Conservation (phyloP, 1,140 invertebrate species). For the Drosophila lacertosa region DNA sequence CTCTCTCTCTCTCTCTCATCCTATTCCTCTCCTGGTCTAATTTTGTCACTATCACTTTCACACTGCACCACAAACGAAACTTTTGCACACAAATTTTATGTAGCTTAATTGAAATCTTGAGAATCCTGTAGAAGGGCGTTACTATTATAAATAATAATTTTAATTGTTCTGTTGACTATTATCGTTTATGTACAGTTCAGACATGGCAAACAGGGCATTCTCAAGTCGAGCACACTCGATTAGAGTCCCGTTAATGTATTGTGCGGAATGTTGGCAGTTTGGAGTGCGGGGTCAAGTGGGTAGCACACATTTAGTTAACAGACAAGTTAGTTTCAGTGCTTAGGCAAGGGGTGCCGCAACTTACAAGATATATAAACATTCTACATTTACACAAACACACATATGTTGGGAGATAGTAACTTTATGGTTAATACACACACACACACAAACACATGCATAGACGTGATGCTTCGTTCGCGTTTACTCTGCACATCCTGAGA, state of each 20-base stretch:
- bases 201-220: background rate
- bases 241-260: background rate
- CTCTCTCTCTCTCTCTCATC: background rate
- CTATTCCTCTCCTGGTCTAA: no score
- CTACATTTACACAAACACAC: background rate
- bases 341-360: slow-evolving; percentile 6
- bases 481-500: slow-evolving; percentile 44
- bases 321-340: slow-evolving; percentile 24
- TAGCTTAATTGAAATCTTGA: no score
- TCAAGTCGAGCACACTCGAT: background rate
- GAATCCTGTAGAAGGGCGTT: no score
- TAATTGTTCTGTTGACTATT: no score
- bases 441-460: slow-evolving; percentile 3
- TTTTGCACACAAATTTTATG: no score
- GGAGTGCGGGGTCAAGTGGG: slow-evolving; percentile 22
- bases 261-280: slow-evolving; percentile 4
- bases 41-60: background rate
- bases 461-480: slow-evolving; percentile 38
- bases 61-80: no score
- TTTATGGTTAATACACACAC: slow-evolving; percentile 27
- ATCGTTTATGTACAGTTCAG: no score
- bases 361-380: background rate
- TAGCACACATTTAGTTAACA: slow-evolving; percentile 24
- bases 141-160: no score
- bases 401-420: slow-evolving; percentile 6